Evolutionary conservation across 2,888 invertebrate genomes (phyloP).

Genomic region (Dynastes maya): DNA sequence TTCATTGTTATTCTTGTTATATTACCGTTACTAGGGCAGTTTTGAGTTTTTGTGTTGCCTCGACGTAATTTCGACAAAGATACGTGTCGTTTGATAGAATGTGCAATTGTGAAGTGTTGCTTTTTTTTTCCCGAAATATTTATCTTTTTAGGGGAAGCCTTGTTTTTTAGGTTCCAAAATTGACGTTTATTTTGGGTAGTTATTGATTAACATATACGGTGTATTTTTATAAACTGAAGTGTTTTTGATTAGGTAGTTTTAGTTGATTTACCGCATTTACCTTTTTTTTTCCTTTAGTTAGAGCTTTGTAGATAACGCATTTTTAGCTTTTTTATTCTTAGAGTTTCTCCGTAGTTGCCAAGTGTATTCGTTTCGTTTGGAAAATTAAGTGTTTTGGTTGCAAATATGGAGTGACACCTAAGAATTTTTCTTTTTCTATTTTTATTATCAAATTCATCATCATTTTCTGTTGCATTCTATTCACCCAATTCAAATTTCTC

Average conservation of each 20-base stretch:
- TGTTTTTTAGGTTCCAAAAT: neutral
- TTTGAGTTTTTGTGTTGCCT: no score
- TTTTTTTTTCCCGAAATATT: neutral
- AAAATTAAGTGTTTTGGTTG: no score
- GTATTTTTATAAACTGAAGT: neutral
- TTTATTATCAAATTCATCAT: neutral
- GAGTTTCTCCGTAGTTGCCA: no score
- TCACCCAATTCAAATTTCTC: neutral
- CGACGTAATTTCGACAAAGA: no score
- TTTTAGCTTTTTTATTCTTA: neutral
- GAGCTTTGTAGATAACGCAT: slow-evolving; percentile 21
- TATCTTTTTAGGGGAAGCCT: neutral
- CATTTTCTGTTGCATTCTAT: slow-evolving; percentile 2
- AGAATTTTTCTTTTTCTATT: neutral
- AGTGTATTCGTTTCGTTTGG: neutral
- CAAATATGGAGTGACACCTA: neutral
- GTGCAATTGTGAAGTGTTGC: slow-evolving; percentile 36
- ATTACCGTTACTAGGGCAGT: neutral
- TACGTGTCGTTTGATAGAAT: slow-evolving; percentile 8
- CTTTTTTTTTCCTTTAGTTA: neutral
- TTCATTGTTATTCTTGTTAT: neutral
- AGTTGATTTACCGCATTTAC: neutral
- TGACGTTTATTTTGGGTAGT: slow-evolving; percentile 9
- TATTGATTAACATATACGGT: neutral
- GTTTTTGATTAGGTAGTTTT: neutral